phyloP scores from a whole-genome alignment of 2,888 invertebrate genomes.

The Melieria omissa region DNA sequence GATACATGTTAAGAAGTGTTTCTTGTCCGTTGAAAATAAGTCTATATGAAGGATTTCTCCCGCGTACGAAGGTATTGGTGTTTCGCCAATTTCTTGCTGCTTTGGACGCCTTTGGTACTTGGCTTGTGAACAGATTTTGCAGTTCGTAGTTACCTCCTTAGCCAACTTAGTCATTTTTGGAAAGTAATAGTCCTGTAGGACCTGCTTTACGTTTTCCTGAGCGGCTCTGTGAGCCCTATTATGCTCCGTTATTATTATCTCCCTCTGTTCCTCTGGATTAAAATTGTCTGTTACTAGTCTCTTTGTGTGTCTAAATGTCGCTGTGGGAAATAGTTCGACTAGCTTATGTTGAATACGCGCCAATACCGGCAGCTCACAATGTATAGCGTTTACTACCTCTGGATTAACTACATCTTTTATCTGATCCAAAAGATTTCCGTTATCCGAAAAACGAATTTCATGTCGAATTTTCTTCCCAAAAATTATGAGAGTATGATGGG shows the following conservation, averaged over 20 bases:
- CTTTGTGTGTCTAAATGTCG: too few relatives aligned
- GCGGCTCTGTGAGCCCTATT: too few relatives aligned
- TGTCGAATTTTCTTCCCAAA: constrained; percentile 25
- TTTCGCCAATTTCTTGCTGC: constrained; percentile 23
- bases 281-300: too few relatives aligned
- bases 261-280: too few relatives aligned
- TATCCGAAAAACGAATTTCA: constrained; percentile 36
- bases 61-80: constrained; percentile 37
- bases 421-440: constrained; percentile 29
- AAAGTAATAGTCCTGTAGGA: constrained; percentile 24
- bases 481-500: constrained; percentile 31
- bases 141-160: constrained; percentile 29
- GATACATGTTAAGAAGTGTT: neutral
- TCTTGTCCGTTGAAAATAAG: constrained; percentile 38
- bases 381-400: too few relatives aligned
- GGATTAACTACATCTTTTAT: constrained; percentile 29
- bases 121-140: constrained; percentile 21
- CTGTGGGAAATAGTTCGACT: too few relatives aligned
- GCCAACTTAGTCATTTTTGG: constrained; percentile 22
- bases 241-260: too few relatives aligned
- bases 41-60: constrained; percentile 37
- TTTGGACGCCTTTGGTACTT: constrained; percentile 26
- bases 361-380: too few relatives aligned
- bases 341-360: too few relatives aligned
- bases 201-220: too few relatives aligned